phyloP scores from a whole-genome alignment of 1,140 invertebrate genomes.

The Anoplolepis gracilipes region DNA sequence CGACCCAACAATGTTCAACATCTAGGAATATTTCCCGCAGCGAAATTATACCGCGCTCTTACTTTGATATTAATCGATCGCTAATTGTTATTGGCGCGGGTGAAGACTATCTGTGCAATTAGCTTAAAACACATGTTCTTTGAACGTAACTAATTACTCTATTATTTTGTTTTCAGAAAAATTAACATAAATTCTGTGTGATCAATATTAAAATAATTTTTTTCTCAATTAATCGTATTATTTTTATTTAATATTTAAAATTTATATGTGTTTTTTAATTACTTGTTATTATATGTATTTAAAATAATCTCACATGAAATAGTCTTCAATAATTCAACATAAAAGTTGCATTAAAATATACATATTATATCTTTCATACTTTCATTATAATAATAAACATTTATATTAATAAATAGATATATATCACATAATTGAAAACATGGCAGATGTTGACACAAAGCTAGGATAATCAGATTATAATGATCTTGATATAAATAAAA shows the following conservation, averaged over 20 bases:
- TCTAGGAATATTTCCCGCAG: slow-evolving; percentile 44
- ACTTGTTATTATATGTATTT: slow-evolving; percentile 19
- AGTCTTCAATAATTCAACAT: background rate
- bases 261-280: background rate
- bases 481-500: slow-evolving; percentile 26
- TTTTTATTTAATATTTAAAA: background rate
- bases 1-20: slow-evolving; percentile 47
- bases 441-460: slow-evolving; percentile 29
- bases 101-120: background rate
- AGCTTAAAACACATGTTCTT: background rate
- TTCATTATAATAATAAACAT: slow-evolving; percentile 19
- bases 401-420: slow-evolving; percentile 30
- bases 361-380: background rate
- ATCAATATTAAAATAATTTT: background rate
- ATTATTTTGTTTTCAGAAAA: background rate
- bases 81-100: slow-evolving; percentile 20
- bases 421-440: slow-evolving; percentile 31
- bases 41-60: background rate
- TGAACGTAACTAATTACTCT: background rate
- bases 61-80: slow-evolving; percentile 33
- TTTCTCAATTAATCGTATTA: background rate
- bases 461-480: background rate
- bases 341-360: slow-evolving; percentile 1
- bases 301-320: slow-evolving; percentile 16
- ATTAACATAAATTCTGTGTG: background rate